Evolutionary conservation across 2,113 vertebrate genomes (phyloP).

Genomic region (Dasyornis broadbenti): DNA sequence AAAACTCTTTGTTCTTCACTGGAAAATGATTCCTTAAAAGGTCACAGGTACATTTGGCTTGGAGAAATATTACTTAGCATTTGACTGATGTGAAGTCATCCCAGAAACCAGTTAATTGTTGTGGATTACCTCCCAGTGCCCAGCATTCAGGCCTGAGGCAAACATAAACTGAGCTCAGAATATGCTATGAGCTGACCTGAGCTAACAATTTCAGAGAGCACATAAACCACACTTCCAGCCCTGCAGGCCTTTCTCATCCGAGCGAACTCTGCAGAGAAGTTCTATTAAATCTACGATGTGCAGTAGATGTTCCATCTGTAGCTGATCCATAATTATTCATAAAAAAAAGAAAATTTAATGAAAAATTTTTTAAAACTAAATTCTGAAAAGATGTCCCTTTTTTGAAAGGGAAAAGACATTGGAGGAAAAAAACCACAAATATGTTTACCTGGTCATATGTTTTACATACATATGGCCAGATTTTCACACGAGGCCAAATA

Average conservation of each 20-base stretch:
- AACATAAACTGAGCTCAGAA: not conserved
- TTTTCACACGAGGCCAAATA: not conserved
- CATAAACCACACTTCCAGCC: not conserved
- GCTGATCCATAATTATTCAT: not conserved
- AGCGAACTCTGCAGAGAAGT: not conserved
- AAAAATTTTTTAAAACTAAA: not conserved
- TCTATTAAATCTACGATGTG: not conserved
- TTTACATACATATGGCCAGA: not conserved
- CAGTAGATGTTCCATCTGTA: not conserved
- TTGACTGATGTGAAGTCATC: not conserved
- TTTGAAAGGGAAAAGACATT: not conserved
- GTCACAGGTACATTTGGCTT: not conserved
- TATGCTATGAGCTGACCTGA: not conserved
- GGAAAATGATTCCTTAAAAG: not conserved
- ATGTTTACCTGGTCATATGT: not conserved
- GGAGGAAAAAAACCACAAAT: not conserved
- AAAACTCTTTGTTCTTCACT: not conserved
- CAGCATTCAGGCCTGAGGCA: not conserved
- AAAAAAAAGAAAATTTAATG: not conserved
- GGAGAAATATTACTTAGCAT: not conserved
- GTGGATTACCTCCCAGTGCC: not conserved
- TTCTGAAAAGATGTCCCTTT: not conserved
- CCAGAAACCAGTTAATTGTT: not conserved
- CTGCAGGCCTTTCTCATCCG: not conserved
- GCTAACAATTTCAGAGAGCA: not conserved